A percentile compares a stretch with the other conserved stretches of the same genome.
phyloP scores from a whole-genome alignment of 2,797 vertebrate genomes.

The Lepilemur septentrionalis region DNA sequence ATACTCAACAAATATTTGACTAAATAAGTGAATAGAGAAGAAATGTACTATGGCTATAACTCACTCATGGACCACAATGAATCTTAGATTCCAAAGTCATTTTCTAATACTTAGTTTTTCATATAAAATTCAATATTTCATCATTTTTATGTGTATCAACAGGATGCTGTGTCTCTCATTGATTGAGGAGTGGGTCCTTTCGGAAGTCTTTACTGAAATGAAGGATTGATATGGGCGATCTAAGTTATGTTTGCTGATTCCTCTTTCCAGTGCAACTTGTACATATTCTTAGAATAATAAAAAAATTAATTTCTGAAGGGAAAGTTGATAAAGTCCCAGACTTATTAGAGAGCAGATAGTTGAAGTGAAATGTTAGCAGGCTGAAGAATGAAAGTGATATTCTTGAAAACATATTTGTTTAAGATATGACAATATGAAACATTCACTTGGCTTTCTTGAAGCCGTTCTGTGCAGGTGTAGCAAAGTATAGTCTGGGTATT shows the following conservation, averaged over 20 bases:
- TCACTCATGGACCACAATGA: not conserved
- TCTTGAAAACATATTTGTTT: not conserved
- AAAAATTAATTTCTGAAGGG: not conserved
- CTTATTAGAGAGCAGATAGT: not conserved
- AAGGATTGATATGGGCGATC: not conserved
- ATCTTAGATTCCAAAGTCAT: not conserved
- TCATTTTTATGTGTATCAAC: not conserved
- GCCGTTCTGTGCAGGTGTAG: not conserved
- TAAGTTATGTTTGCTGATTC: not conserved
- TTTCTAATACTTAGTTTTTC: not conserved
- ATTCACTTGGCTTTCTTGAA: not conserved
- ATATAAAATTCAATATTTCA: not conserved
- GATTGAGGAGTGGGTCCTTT: not conserved
- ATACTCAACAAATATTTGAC: not conserved
- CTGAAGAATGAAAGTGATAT: not conserved
- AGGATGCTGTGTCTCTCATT: not conserved
- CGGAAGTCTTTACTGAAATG: not conserved
- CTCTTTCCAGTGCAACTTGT: not conserved
- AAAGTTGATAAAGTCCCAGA: not conserved
- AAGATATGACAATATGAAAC: constrained; percentile 27
- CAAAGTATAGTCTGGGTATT: not conserved
- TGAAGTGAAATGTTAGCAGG: not conserved
- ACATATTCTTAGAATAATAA: not conserved
- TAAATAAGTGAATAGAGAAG: not conserved
- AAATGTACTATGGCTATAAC: not conserved